These are phyloP conservation scores for Ascaphus truei DNA, from an alignment of 2,113 vertebrate species.

Conservation along the genomic window DNA sequence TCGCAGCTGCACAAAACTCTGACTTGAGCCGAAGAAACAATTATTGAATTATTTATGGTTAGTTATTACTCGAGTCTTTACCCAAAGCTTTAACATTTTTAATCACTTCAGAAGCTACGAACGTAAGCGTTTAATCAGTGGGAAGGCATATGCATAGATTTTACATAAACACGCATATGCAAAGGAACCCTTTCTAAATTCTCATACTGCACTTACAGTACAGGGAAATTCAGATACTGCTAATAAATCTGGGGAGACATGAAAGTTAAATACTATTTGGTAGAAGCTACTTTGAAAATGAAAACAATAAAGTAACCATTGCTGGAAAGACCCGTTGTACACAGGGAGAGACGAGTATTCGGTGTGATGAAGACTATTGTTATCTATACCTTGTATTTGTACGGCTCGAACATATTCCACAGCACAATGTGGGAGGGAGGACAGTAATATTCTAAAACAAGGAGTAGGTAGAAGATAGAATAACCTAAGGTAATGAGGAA, in stretches of 20 bases:
- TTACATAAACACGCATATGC: neutral
- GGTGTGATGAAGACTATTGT: no score
- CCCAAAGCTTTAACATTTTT: slow-evolving; percentile 30
- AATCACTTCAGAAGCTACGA: slow-evolving; percentile 29
- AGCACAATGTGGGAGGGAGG: no score
- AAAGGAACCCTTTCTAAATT: neutral
- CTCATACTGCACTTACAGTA: no score
- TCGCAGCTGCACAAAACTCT: neutral
- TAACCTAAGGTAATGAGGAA: no score
- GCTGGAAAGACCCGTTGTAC: no score
- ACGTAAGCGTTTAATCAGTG: slow-evolving; percentile 21
- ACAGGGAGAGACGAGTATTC: no score
- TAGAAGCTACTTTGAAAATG: no score
- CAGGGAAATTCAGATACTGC: neutral
- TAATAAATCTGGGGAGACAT: neutral
- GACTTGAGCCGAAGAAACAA: neutral
- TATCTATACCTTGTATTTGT: no score
- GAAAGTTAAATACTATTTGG: neutral
- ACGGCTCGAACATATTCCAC: no score
- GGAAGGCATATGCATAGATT: neutral
- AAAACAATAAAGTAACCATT: no score
- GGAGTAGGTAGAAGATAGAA: no score
- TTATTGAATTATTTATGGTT: slow-evolving; percentile 34
- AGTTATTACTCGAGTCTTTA: slow-evolving; percentile 9
- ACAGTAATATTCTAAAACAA: no score